Base-by-base conservation (phyloP, 1,140 invertebrate species). In the Drepana arcuata region DNA sequence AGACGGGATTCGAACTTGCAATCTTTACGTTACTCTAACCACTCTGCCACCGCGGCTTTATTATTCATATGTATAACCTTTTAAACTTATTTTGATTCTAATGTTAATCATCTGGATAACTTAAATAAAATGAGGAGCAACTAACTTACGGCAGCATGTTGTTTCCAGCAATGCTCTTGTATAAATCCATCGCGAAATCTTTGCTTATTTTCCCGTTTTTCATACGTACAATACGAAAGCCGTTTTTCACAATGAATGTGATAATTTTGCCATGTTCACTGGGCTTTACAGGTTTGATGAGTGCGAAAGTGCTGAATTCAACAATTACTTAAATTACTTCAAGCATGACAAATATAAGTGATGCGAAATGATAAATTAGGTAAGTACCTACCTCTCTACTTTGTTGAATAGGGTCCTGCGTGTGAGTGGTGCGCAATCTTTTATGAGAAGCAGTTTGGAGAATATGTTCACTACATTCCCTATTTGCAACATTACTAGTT, bases 391-490 rank as follows among this genome's bases (percentile, higher is more conserved):
- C 72, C 71, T 81, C 64, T 79, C 51, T 10, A 65, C 56, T 33
- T 79, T 71, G 15, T 72, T 52, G 33, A 75, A 82, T 12, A 82
- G 44, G 2, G 7, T 58, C 40, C 48, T 58, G 23, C 56, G 38
- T n/a, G 78, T 82, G 4, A 47, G 48, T 10, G 74, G 65, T 14
- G 71, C 69, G 39, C 72, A 78, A 44, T 78, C 74, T 24, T 34
- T 66, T 14, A 82, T 65, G 10, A 59, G 47, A 1, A 82, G 32
- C 30, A 82, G 35, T 45, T 74, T 79, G 2, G 71, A 66, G 53
- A 78, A 82, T 41, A 82, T 53, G 18, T 75, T 82, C 0, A 82
- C 53, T 16, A 75, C 68, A 40, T 79, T 79, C 18, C 78, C 78
- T 33, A 82, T 65, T 62, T 82, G 71, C 2, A 82, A 43, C 71